Percentiles rank a stretch among this genome's conserved stretches.
Conservation (phyloP, 2,797 vertebrate species). For the Sus cebifrons region DNA sequence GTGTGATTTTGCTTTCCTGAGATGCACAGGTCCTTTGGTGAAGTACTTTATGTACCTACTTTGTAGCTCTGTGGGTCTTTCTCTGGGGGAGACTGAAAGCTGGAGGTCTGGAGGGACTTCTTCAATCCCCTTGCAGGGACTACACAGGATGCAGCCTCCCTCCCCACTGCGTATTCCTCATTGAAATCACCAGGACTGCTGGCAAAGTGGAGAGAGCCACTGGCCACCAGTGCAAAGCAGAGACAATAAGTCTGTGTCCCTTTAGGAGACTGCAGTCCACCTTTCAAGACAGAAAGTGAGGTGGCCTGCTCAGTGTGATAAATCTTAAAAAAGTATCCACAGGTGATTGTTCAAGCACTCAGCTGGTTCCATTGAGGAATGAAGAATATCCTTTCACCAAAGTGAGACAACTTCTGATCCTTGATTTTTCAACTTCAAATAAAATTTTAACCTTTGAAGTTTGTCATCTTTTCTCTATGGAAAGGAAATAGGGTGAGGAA, state of each 20-base stretch:
- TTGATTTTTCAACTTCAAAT: not conserved
- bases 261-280: not conserved
- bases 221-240: not conserved
- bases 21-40: not conserved
- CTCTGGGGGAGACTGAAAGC: not conserved
- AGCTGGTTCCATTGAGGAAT: not conserved
- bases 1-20: not conserved
- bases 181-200: not conserved
- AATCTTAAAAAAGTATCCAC: not conserved
- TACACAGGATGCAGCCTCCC: not conserved
- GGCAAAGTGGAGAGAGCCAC: not conserved
- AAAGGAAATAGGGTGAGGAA: not conserved
- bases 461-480: not conserved
- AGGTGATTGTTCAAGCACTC: not conserved
- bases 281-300: not conserved
- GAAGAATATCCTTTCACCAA: not conserved
- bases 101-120: not conserved
- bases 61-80: not conserved
- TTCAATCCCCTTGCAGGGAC: not conserved
- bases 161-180: too few species aligned
- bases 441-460: conserved; percentile 33
- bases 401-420: not conserved
- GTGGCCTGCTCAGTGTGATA: not conserved
- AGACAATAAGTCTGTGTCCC: not conserved
- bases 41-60: not conserved